Base-by-base conservation (phyloP, 2,888 invertebrate genomes). In the Caenorhabditis sp. region DNA sequence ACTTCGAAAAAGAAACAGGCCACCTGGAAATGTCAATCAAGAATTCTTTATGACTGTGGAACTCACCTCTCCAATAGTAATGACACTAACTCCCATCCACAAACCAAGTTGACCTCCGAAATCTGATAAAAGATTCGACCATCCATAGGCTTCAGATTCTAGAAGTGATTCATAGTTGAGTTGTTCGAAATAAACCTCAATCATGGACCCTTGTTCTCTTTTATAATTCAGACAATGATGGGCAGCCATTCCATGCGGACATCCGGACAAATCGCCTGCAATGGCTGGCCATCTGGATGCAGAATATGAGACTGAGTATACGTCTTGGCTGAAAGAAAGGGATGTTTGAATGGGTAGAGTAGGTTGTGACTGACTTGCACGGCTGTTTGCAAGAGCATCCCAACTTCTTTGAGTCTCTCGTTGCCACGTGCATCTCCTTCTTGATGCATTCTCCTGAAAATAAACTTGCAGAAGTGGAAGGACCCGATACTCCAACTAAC, bases 111-210 rank as follows among this genome's bases (percentile, higher is more conserved):
- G 90, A 38, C 90, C 90, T n/a, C 90, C 90, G 75, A 90, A 90
- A 80, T 90, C 90, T n/a, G 90, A 89, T 10, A 90, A 81, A 41
- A 90, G 82, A 79, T 90, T 90, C 8, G 90, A 84, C 80, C 88
- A 80, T 80, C 89, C 91, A 75, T 91, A 91, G 10, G 91, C 91
- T 82, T 90, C 91, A 26, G 86, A 88, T 73, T 91, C 91, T 12
- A 85, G 63, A 8, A 91, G 86, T 6, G 87, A 85, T 75, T 91
- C 91, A 76, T 91, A 91, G 79, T 91, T 91, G 68, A 91, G 85
- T 72, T 91, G 90, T 61, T 91, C 91, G 64, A 90, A 91, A 77
- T 88, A 91, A 0, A 91, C 90, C 75, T 91, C 90, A 28, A 91
- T 87, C 83, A 90, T 82, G 26, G 89, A 70, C 47, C 84, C 80